Percentiles rank a stretch among this genome's conserved stretches.
phyloP scores from a whole-genome alignment of 2,113 vertebrate species.

The human (Homo sapiens) region GRCh38 chr7:15348501-15349000 shows the following conservation, averaged over 20 bases:
- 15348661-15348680: background rate
- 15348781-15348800: background rate
- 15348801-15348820: constrained; percentile 27
- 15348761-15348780: background rate
- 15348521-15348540: background rate
- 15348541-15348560: background rate
- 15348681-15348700: background rate
- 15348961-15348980: constrained; percentile 48
- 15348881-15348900: constrained; percentile 34
- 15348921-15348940: background rate
- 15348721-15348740: background rate
- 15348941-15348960: constrained; percentile 19
- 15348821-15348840: background rate
- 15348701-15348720: background rate
- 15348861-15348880: background rate
- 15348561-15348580: background rate
- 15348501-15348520: background rate
- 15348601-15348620: background rate
- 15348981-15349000: constrained; percentile 12
- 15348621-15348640: background rate
- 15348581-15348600: background rate
- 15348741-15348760: background rate
- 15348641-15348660: background rate
- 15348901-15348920: constrained; percentile 27
- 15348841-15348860: constrained; percentile 31